Evolutionary conservation across 2,797 vertebrate genomes (phyloP), one percentile per base, ranked within the genome.

Genomic region (Chrosomus eos): DNA sequence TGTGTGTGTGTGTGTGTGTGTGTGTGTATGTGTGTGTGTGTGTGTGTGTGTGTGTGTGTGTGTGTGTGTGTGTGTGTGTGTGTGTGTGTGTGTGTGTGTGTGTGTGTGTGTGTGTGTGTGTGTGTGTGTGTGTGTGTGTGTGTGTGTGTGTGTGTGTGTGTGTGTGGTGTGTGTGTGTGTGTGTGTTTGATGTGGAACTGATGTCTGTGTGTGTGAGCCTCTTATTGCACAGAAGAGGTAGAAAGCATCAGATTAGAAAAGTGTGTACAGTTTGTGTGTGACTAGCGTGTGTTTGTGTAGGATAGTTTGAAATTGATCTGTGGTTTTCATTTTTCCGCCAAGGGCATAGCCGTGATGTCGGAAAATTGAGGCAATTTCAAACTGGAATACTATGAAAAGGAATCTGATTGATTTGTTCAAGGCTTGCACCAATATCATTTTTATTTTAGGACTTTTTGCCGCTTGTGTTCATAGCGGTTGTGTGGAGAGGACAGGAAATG

Each of bases 1-100:
- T 80, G 81, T 60, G 76, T 81, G 38, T 83, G 85, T 70, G 64
- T 71, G 53, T 48, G 67, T 75, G 40, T 38, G 87, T 80, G 48
- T 80, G 48, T 40, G 75, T 33, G 87, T 80, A 74, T 60, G 76
- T 81, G 38, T 83, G 85, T 70, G 64, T 71, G 53, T 48, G 67
- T 75, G 40, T 38, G 87, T 80, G 48, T 80, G 48, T 40, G 75
- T 33, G 87, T 80, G 80, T 60, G 76, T 81, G 38, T 83, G 85
- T 70, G 64, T 71, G 53, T 48, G 67, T 75, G 40, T 38, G 87
- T 80, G 48, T 80, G 48, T 40, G 75, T 33, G 87, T 80, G 80
- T 60, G 76, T 60, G 76, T 36, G 33, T 36, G 33, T 36, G 33
- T 36, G 33, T 36, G 33, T 62, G 43, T 45, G 55, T 68, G 38